A percentile compares a stretch with the other conserved stretches of the same genome.
phyloP scores from a whole-genome alignment of 2,113 vertebrate genomes.

The Girardinichthys multiradiatus region DNA sequence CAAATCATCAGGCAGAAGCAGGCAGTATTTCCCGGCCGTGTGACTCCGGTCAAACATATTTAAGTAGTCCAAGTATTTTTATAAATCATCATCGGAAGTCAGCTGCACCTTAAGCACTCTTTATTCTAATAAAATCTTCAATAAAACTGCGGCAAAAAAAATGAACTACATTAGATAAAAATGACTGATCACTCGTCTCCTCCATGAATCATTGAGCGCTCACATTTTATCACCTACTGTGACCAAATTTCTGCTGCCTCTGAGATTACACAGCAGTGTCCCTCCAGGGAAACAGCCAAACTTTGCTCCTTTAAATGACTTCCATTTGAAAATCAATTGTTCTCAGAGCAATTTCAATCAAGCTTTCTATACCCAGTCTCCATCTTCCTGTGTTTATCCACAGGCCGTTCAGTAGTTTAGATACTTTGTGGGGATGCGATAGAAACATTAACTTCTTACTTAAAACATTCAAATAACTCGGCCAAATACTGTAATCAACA shows the following conservation, averaged over 20 bases:
- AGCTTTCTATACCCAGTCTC: neutral
- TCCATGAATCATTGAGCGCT: too few species aligned
- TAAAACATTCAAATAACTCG: neutral
- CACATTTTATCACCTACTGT: too few species aligned
- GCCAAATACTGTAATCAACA: neutral
- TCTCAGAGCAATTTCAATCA: neutral
- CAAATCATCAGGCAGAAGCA: neutral
- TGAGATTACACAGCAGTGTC: neutral
- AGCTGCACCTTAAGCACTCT: constrained; percentile 2
- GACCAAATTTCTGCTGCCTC: neutral
- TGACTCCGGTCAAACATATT: constrained; percentile 26
- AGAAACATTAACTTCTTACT: neutral
- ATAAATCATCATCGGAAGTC: constrained; percentile 25
- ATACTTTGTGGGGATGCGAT: neutral
- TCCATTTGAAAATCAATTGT: neutral
- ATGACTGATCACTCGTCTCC: neutral
- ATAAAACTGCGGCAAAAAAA: neutral
- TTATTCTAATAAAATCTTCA: too few species aligned
- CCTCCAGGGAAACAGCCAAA: too few species aligned
- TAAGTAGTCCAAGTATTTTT: constrained; percentile 36
- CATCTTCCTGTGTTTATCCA: too few species aligned
- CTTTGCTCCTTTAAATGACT: neutral
- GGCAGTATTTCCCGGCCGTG: neutral
- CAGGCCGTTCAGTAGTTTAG: too few species aligned
- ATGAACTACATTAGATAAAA: neutral